Evolutionary conservation across 2,113 vertebrate genomes (phyloP).

Genomic region (Tychaedon coryphoeus): DNA sequence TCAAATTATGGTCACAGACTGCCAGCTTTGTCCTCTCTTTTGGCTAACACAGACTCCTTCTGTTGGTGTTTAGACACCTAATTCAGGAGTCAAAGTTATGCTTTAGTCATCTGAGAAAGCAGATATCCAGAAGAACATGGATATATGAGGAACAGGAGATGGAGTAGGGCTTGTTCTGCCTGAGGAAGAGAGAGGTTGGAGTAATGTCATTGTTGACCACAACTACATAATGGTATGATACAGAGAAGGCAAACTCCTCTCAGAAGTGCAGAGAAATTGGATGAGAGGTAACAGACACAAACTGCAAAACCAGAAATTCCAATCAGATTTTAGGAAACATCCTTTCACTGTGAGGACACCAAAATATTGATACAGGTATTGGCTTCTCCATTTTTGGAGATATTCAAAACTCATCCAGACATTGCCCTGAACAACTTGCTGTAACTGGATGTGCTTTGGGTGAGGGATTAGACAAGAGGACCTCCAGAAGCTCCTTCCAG

Average conservation of each 20-base stretch:
- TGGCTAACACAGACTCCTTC: background rate
- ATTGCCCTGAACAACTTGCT: background rate
- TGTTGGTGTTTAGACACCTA: background rate
- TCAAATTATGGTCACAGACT: background rate
- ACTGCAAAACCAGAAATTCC: background rate
- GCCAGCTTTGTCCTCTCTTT: rapidly evolving
- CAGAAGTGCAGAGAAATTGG: background rate
- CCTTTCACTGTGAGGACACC: background rate
- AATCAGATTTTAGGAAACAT: background rate
- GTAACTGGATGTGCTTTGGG: background rate
- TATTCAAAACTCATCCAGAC: background rate
- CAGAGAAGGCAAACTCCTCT: background rate
- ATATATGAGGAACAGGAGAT: background rate
- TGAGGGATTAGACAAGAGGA: background rate
- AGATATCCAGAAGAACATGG: background rate
- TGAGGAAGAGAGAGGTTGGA: background rate
- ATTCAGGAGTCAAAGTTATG: background rate
- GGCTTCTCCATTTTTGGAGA: background rate
- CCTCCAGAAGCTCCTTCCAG: background rate
- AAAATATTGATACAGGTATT: background rate
- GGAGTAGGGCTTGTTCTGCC: background rate
- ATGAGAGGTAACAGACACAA: background rate
- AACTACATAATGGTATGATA: background rate
- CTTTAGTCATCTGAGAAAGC: background rate
- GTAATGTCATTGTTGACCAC: background rate